Evolutionary conservation across 1,140 invertebrate genomes (phyloP).

Genomic region (Sinonovacula constricta): DNA sequence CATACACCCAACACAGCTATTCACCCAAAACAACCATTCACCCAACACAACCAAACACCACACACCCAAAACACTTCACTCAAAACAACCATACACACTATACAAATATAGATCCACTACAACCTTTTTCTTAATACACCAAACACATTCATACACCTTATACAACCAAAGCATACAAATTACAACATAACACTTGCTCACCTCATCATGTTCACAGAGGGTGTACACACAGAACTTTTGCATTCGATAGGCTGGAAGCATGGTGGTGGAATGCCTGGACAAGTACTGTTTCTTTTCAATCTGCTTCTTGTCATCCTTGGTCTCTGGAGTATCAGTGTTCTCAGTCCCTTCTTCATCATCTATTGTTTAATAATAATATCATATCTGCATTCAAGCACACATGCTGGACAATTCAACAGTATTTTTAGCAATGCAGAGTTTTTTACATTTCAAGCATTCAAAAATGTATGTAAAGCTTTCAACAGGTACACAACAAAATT

Average conservation of each 20-base stretch:
- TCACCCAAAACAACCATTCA: neutral
- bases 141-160: neutral
- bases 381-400: no score
- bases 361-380: no score
- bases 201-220: conserved; percentile 73
- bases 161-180: neutral
- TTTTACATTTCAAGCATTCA: no score
- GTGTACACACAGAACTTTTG: conserved; percentile 61
- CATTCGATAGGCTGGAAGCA: conserved; percentile 17
- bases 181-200: conserved; percentile 23
- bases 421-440: no score
- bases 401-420: no score
- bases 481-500: no score
- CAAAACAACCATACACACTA: neutral
- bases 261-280: conserved; percentile 6
- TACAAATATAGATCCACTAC: neutral
- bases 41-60: neutral
- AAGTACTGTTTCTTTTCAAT: neutral
- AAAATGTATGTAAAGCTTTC: no score
- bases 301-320: neutral
- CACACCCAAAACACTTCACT: neutral
- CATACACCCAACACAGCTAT: no score
- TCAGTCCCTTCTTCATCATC: neutral
- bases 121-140: neutral
- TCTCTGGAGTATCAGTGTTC: conserved; percentile 6